Evolutionary conservation across 2,113 vertebrate genomes (phyloP), one percentile per base, ranked within the genome.

Genomic region (Gavialis gangeticus): DNA sequence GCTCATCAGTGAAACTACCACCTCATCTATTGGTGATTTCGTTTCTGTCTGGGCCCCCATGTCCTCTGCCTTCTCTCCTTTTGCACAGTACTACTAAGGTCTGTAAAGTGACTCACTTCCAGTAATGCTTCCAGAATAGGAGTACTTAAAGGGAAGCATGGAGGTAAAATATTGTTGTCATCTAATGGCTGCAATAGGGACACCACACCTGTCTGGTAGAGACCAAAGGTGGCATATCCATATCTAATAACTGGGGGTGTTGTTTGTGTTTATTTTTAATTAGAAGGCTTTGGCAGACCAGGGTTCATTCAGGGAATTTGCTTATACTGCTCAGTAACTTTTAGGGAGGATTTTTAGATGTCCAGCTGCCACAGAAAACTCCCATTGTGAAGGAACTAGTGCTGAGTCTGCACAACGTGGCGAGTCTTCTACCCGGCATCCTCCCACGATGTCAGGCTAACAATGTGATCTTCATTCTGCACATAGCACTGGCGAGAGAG

Each of bases 101-200:
- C 91, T 95, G 94, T 84, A 92, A 87, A 91, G 25, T 95, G 96
- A 96, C 94, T 97, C 93, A 96, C 58, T 94, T 75, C 75, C 94
- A 96, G 93, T 92, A 93, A 80, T 1, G 4, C 21, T 94, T 94
- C 93, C 92, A 94, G 89, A 87, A 71, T 90, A 77, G 78, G 87
- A 96, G 88, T 82, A 92, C 85, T 80, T 18, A 62, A 91, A 28
- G 76, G 67, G 75, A 19, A 83, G 60, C 81, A 79, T 63, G n/a
- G 69, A 84, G 89, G 73, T 94, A 93, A 95, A 95, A 78, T 88
- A 84, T 55, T 55, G 59, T 56, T 87, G 84, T 94, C 75, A 67
- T 69, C 58, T 4, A 34, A 14, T 87, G 82, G 79, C 57, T 69
- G 69, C 46, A 27, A 73, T 81, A 64, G n/a, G 63, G 56, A 1